These are phyloP conservation scores for Microcebus griseorufus DNA, from an alignment of 2,113 vertebrate genomes.

Conservation along the genomic window DNA sequence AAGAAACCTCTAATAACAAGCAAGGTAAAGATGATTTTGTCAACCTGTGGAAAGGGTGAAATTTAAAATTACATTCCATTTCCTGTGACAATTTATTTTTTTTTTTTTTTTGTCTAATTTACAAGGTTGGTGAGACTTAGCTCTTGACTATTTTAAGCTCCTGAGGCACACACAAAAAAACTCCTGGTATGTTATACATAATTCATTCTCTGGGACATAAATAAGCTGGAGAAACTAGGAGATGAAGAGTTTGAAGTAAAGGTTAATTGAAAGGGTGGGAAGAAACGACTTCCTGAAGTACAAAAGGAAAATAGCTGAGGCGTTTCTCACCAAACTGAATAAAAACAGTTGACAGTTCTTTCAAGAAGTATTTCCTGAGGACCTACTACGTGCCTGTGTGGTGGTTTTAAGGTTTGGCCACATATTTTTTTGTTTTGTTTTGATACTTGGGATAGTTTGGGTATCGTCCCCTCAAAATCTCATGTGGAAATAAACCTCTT, in stretches of 20 bases:
- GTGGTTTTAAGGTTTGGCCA: neutral
- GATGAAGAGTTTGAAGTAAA: constrained; percentile 51
- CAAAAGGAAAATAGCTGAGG: neutral
- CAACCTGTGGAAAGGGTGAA: neutral
- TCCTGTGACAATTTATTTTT: neutral
- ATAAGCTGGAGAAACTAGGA: constrained; percentile 22
- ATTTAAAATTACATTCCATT: neutral
- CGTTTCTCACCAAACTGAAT: neutral
- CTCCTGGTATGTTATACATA: constrained; percentile 37
- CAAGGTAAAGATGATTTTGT: neutral
- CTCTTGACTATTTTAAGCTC: constrained; percentile 51
- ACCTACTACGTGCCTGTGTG: neutral
- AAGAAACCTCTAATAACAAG: neutral
- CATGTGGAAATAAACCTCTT: too few relatives aligned
- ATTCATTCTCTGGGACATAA: constrained; percentile 50
- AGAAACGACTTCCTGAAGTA: neutral
- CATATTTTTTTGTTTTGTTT: neutral
- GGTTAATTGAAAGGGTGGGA: constrained; percentile 30
- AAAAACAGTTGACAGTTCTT: neutral
- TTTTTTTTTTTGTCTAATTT: constrained; percentile 29
- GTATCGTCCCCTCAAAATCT: too few relatives aligned
- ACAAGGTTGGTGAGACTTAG: constrained; percentile 19
- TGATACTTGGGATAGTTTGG: too few relatives aligned
- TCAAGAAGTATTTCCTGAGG: neutral
- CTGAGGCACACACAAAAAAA: neutral